phyloP scores from a whole-genome alignment of 2,888 invertebrate species.

The Tetanocera ferruginea region DNA sequence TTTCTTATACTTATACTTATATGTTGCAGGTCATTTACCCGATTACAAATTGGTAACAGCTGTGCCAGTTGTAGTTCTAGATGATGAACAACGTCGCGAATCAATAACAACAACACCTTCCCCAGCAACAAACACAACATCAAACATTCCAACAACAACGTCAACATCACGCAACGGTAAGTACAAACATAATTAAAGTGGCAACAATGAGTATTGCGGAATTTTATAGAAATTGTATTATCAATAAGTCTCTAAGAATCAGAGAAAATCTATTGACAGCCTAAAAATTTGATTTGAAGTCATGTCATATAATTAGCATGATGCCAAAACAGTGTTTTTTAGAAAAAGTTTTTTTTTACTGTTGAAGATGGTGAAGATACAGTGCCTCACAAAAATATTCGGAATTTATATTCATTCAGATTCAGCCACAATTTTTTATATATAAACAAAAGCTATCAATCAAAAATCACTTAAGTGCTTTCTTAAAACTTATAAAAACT shows the following conservation, averaged over 20 bases:
- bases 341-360: too few species aligned
- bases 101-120: conserved; percentile 46
- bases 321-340: too few species aligned
- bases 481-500: too few species aligned
- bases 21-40: conserved; percentile 66
- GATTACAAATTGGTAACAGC: conserved; percentile 84
- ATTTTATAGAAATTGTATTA: background rate
- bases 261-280: conserved; percentile 1
- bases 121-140: conserved; percentile 45
- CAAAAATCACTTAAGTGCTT: too few species aligned
- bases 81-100: conserved; percentile 72
- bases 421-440: too few species aligned
- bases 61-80: conserved; percentile 82
- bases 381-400: too few species aligned
- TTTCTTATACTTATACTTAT: background rate
- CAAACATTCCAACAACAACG: conserved; percentile 39
- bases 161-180: conserved; percentile 58
- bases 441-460: too few species aligned
- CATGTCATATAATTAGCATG: background rate
- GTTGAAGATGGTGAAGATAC: too few species aligned
- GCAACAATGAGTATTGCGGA: background rate
- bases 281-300: background rate
- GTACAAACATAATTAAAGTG: conserved; percentile 46
- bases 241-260: background rate
- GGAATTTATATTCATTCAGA: too few species aligned